A percentile compares a stretch with the other conserved stretches of the same genome.
Conservation (phyloP, 2,797 vertebrate species). For the Australoheros facetus region DNA sequence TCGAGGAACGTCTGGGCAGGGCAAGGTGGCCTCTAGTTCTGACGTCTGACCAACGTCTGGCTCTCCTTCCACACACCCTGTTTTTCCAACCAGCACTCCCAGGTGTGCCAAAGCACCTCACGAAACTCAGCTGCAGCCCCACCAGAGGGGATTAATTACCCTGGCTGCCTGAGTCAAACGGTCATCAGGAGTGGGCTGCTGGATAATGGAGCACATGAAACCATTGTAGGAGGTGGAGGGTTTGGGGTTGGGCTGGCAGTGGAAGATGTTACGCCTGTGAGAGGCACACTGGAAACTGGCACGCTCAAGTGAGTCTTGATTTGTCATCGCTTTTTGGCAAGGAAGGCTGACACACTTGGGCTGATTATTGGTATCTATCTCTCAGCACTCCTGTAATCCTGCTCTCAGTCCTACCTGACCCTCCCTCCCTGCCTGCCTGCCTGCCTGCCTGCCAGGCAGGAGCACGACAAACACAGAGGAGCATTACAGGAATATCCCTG, state of each 20-base stretch:
- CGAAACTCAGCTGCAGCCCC: slow-evolving; percentile 27
- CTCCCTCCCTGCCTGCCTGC: slow-evolving; percentile 15
- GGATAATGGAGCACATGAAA: neutral
- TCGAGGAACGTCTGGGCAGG: slow-evolving; percentile 64
- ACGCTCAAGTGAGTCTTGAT: neutral
- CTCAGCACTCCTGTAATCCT: slow-evolving; percentile 62
- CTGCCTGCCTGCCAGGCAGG: slow-evolving; percentile 7
- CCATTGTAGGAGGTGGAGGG: neutral
- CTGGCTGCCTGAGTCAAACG: slow-evolving; percentile 5
- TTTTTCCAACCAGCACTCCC: slow-evolving; percentile 48
- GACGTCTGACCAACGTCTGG: slow-evolving; percentile 64
- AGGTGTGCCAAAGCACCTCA: slow-evolving; percentile 48
- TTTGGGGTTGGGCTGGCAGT: neutral
- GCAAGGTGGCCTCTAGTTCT: slow-evolving; percentile 48
- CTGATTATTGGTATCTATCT: slow-evolving; percentile 55
- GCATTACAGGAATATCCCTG: slow-evolving; percentile 53
- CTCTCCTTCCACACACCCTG: slow-evolving; percentile 64
- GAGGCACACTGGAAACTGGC: neutral
- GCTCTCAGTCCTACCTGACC: neutral
- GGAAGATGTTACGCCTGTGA: neutral
- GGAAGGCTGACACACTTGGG: slow-evolving; percentile 34
- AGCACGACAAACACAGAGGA: slow-evolving; percentile 33
- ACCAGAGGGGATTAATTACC: slow-evolving; percentile 30
- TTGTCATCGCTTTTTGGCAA: slow-evolving; percentile 33
- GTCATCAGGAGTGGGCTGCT: neutral